These are phyloP conservation scores for Agrypnia vestita DNA, from an alignment of 1,140 invertebrate genomes.

Conservation along the genomic window DNA sequence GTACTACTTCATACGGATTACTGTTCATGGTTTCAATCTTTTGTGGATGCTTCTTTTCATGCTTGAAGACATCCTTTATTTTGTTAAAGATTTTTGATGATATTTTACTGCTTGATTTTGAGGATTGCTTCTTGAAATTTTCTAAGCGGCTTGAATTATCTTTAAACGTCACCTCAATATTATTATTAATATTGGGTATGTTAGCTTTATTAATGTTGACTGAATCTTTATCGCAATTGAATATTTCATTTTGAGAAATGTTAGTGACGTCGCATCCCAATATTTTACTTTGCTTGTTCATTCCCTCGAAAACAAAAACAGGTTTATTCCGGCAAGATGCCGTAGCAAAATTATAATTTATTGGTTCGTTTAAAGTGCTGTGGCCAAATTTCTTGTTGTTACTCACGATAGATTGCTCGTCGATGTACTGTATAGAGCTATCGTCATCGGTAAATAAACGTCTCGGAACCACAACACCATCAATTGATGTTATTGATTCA, in stretches of 20 bases:
- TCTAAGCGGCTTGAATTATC: constrained; percentile 35
- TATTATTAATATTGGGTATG: constrained; percentile 37
- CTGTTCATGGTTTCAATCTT: constrained; percentile 62
- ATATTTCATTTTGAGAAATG: constrained; percentile 68
- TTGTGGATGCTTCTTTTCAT: constrained; percentile 65
- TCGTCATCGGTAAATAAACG: constrained; percentile 66
- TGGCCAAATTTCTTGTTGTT: constrained; percentile 43
- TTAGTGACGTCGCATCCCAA: constrained; percentile 69
- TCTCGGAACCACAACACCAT: constrained; percentile 64
- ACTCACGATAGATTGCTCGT: constrained; percentile 41
- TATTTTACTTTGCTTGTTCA: constrained; percentile 72
- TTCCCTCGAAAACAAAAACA: constrained; percentile 58
- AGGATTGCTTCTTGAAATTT: constrained; percentile 34
- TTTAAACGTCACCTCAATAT: constrained; percentile 45
- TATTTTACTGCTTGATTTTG: constrained; percentile 63
- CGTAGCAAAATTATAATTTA: constrained; percentile 40
- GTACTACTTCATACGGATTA: constrained; percentile 71
- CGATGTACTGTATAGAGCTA: constrained; percentile 38
- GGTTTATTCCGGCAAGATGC: constrained; percentile 2
- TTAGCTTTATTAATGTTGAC: constrained; percentile 12
- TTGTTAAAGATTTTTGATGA: constrained; percentile 71
- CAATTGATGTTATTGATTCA: constrained; percentile 45
- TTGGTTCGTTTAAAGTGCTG: constrained; percentile 48
- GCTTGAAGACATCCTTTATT: constrained; percentile 70
- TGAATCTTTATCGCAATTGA: constrained; percentile 67